phyloP scores from a whole-genome alignment of 1,140 invertebrate species.

The Riptortus pedestris region DNA sequence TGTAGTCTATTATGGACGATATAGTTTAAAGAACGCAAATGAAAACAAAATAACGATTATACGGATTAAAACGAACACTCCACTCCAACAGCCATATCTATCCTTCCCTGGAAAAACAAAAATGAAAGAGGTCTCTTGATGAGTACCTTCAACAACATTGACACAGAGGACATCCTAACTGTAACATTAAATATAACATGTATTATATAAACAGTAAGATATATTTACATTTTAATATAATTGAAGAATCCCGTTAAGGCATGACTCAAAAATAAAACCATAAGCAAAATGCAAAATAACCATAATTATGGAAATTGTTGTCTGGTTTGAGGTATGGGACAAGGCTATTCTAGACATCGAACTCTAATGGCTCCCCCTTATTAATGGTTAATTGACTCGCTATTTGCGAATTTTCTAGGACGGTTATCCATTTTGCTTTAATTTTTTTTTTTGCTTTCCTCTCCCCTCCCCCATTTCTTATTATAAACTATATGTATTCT shows the following conservation, averaged over 20 bases:
- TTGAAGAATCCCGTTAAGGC: neutral
- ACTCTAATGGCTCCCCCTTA: neutral
- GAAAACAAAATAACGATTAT: neutral
- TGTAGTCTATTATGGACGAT: too few species aligned
- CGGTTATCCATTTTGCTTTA: slow-evolving; percentile 9
- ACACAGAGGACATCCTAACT: slow-evolving; percentile 12
- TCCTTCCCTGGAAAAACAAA: slow-evolving; percentile 4
- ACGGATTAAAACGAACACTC: neutral
- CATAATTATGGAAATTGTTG: neutral
- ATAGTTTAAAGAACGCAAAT: too few species aligned
- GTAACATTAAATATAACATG: slow-evolving; percentile 3
- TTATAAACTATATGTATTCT: slow-evolving; percentile 1
- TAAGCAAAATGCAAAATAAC: too few species aligned
- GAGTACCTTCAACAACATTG: slow-evolving; percentile 8
- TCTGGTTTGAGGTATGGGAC: neutral
- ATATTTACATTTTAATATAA: slow-evolving; percentile 10
- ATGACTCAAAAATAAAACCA: neutral
- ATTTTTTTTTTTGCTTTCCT: slow-evolving; percentile 3
- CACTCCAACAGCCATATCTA: neutral
- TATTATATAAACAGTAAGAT: slow-evolving; percentile 7
- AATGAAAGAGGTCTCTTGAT: neutral
- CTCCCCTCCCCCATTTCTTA: too few species aligned
- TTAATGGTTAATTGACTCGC: slow-evolving; percentile 8
- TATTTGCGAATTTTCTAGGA: slow-evolving; percentile 7
- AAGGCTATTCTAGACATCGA: neutral